phyloP scores from a whole-genome alignment of 2,113 vertebrate species.

The Mesocricetus auratus region DNA sequence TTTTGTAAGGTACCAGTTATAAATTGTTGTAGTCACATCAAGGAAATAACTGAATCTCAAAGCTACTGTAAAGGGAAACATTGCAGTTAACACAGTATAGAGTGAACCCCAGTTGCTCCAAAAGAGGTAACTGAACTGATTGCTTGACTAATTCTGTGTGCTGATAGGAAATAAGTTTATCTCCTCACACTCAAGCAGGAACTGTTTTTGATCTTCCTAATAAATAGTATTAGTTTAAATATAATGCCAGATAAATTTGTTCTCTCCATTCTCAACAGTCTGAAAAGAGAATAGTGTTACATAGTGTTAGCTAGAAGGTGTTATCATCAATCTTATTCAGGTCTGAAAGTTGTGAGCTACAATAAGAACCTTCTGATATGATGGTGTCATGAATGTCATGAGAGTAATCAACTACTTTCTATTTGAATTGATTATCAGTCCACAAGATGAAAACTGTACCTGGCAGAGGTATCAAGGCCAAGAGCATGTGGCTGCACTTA shows the following conservation, averaged over 20 bases:
- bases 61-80: rapidly evolving
- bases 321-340: background rate
- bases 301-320: background rate
- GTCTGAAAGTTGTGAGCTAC: background rate
- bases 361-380: background rate
- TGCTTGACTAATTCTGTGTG: background rate
- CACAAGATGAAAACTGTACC: background rate
- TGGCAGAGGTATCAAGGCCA: background rate
- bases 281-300: background rate
- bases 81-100: background rate
- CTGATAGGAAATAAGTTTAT: background rate
- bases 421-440: background rate
- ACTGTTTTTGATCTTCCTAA: background rate
- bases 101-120: background rate
- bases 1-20: background rate
- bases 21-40: background rate
- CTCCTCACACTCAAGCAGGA: background rate
- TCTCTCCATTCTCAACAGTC: background rate
- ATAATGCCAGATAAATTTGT: background rate
- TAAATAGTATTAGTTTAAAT: background rate
- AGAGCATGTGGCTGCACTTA: background rate
- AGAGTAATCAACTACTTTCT: background rate
- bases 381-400: background rate
- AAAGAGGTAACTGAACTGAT: background rate
- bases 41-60: background rate